Conservation (phyloP, 2,113 vertebrate species). For the Paracanthobrama guichenoti region DNA sequence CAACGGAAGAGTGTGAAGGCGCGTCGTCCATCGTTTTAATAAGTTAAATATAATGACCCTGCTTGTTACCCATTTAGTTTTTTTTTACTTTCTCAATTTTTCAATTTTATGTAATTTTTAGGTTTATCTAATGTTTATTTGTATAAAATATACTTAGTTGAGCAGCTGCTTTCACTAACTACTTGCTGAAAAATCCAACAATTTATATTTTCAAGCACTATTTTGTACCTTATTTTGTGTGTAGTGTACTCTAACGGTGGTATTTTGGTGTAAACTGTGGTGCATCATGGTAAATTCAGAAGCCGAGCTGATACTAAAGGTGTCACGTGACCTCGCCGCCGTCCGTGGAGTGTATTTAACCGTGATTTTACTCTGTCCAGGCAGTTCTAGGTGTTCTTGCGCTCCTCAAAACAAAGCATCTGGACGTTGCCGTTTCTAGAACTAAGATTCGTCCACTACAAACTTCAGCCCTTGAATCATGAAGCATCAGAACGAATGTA, state of each 20-base stretch:
- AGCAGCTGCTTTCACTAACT: not conserved
- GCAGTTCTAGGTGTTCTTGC: not conserved
- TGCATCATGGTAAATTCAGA: not conserved
- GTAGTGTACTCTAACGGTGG: not conserved
- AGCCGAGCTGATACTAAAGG: constrained; percentile 14
- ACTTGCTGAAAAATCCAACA: too few species aligned
- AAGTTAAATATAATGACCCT: not conserved
- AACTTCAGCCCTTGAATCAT: not conserved
- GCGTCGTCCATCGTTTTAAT: not conserved
- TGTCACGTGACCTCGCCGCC: not conserved
- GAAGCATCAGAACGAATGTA: constrained; percentile 7
- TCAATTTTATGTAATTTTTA: not conserved
- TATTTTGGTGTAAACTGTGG: not conserved
- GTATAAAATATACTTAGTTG: not conserved
- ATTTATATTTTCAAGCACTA: not conserved
- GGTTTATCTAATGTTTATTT: not conserved
- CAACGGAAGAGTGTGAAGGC: too few species aligned
- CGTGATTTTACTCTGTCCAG: not conserved
- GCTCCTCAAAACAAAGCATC: not conserved
- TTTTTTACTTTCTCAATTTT: too few species aligned
- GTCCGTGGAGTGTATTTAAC: not conserved
- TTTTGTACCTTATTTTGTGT: too few species aligned
- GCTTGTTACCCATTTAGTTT: not conserved
- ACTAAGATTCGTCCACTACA: not conserved
- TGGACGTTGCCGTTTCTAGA: not conserved